Evolutionary conservation across 1,140 invertebrate genomes (phyloP), one percentile per base, ranked within the genome.

Genomic region (Melitaea cinxia): DNA sequence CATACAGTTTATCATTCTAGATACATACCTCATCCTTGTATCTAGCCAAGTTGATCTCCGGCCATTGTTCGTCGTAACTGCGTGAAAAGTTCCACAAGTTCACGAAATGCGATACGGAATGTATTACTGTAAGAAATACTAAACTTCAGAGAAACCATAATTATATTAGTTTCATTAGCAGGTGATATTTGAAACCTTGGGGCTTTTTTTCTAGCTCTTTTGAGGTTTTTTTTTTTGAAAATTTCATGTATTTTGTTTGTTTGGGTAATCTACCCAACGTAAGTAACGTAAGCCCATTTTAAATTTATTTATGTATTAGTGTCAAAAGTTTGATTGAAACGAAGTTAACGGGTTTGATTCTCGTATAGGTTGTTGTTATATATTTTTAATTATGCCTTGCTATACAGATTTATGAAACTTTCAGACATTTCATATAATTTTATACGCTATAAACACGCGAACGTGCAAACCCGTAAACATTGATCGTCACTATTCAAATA

Each of bases 31-130:
- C 79, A 67, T 89, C 81, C 59, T 70, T 89, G 67, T 87, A 83
- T 45, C 45, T 80, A 15, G 88, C 86, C 59, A 90, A 78, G 68
- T 90, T 89, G 65, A 90, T 85, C 56, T 86, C 83, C 23, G 30
- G 50, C 42, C 66, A 59, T 58, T 68, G 60, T 56, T 87, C 78
- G 60, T 90, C 82, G 73, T 83, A 90, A 14, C 71, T 78, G 42
- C 82, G 77, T 5, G 86, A 88, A 67, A 91, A 91, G 75, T 88
- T 91, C 85, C 85, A 91, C 45, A 89, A 69, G 68, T 91, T 91
- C 23, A 81, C 71, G 49, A 87, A 87, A 72, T 91, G 86, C 4
- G 88, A 89, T 67, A 82, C 74, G 62, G 88, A 91, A 81, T 91
- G 88, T 73, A 88, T 67, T 53, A 89, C 86, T 90, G 81, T 78